Percentiles rank a stretch among this genome's conserved stretches.
Evolutionary conservation across 2,113 vertebrate species (phyloP).

Genomic region (Grammomys surdaster): DNA sequence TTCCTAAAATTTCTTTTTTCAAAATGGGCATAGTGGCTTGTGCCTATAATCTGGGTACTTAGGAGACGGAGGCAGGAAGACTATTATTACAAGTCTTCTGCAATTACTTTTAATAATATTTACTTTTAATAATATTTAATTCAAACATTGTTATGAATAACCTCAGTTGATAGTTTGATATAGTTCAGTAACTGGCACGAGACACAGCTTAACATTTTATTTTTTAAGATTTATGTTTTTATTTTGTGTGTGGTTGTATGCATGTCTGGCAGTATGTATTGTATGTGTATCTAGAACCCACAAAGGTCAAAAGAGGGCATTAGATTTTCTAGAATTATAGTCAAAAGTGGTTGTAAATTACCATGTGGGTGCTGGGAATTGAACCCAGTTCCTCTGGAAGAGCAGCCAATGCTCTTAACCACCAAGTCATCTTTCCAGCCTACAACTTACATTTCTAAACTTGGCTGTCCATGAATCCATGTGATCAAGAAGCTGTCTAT

Average conservation of each 20-base stretch:
- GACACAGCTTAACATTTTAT: conserved; percentile 88
- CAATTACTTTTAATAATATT: no score
- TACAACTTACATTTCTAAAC: conserved; percentile 93
- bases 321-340: not conserved
- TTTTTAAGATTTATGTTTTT: not conserved
- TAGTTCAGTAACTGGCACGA: not conserved
- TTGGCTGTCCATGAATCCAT: conserved; percentile 97
- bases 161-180: not conserved
- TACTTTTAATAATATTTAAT: conserved; percentile 30
- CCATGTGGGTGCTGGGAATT: no score
- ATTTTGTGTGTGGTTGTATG: not conserved
- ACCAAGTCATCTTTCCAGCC: no score
- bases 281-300: not conserved
- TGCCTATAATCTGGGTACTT: not conserved
- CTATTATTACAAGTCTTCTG: no score
- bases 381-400: not conserved
- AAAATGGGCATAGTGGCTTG: not conserved
- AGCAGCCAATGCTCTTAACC: not conserved
- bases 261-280: not conserved
- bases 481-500: conserved; percentile 91
- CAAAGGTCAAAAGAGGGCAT: not conserved
- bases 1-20: no score
- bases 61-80: not conserved
- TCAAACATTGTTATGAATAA: not conserved
- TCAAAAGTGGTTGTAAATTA: not conserved